Percentiles rank a stretch among this genome's conserved stretches.
Evolutionary conservation across 2,888 invertebrate genomes (phyloP).

Genomic region (Nomada flava): DNA sequence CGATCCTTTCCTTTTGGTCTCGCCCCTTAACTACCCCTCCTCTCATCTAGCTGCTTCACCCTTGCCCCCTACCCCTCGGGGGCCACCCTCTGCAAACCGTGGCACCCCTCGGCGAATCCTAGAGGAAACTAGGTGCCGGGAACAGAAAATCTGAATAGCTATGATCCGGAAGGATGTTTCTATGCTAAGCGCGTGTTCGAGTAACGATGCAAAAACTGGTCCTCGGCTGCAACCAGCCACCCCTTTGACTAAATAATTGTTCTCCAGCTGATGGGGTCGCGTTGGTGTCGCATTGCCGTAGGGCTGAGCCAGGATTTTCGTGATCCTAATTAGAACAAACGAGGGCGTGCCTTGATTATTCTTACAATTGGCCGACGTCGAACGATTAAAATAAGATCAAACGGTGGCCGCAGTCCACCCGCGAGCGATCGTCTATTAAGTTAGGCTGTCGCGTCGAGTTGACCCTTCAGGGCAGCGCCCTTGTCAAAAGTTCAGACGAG

Average conservation of each 20-base stretch:
- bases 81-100: constrained; percentile 60
- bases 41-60: constrained; percentile 45
- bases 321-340: constrained; percentile 42
- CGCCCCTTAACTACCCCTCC: constrained; percentile 52
- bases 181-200: constrained; percentile 65
- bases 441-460: neutral
- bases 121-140: constrained; percentile 59
- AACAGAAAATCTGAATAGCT: constrained; percentile 73
- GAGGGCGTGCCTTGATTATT: constrained; percentile 31
- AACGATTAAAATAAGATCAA: neutral
- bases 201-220: constrained; percentile 48
- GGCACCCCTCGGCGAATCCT: constrained; percentile 66
- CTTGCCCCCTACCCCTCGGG: constrained; percentile 26
- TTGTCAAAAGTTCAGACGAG: constrained; percentile 8
- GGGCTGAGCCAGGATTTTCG: constrained; percentile 1
- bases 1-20: constrained; percentile 71
- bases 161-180: constrained; percentile 73
- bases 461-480: neutral
- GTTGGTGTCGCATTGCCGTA: neutral
- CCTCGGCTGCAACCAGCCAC: neutral
- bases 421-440: neutral
- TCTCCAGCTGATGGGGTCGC: neutral
- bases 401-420: too few species aligned
- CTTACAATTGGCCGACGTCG: constrained; percentile 16
- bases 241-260: constrained; percentile 11